Conservation (phyloP, 2,888 invertebrate species). For the Rhaphigaster nebulosa region DNA sequence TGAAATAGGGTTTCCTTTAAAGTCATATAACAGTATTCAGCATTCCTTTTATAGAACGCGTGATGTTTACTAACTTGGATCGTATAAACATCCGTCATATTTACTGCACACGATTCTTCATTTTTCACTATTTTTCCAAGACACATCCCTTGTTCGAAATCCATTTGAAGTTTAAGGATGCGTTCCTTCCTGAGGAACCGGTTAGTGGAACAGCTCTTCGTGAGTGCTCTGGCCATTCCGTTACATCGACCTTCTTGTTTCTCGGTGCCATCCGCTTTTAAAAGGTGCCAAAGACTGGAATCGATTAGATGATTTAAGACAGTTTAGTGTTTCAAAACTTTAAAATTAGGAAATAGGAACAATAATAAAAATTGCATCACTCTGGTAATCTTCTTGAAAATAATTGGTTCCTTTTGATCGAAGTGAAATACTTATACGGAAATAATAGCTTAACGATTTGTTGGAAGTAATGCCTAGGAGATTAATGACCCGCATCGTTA, state of each 20-base stretch:
- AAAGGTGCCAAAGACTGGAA: not conserved
- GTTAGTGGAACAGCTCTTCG: not conserved
- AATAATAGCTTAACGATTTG: no score
- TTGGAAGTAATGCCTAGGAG: no score
- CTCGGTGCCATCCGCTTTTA: not conserved
- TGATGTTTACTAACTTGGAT: not conserved
- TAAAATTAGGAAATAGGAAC: not conserved
- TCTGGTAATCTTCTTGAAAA: no score
- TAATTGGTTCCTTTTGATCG: no score
- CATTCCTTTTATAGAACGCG: not conserved
- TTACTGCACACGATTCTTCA: not conserved
- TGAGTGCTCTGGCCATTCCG: not conserved
- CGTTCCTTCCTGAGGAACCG: not conserved
- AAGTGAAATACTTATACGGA: no score
- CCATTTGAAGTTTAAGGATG: constrained; percentile 13
- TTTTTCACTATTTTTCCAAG: not conserved
- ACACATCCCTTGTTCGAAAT: not conserved
- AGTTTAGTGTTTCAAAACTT: not conserved
- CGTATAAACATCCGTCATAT: not conserved
- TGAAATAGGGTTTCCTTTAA: not conserved
- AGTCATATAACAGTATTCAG: not conserved
- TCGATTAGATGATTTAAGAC: not conserved
- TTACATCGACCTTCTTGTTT: constrained; percentile 32
- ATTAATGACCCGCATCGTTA: no score
- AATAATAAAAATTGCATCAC: not conserved